A percentile compares a stretch with the other conserved stretches of the same genome.
Evolutionary conservation across 2,797 vertebrate species (phyloP).

Genomic region (Acipenser oxyrinchus): DNA sequence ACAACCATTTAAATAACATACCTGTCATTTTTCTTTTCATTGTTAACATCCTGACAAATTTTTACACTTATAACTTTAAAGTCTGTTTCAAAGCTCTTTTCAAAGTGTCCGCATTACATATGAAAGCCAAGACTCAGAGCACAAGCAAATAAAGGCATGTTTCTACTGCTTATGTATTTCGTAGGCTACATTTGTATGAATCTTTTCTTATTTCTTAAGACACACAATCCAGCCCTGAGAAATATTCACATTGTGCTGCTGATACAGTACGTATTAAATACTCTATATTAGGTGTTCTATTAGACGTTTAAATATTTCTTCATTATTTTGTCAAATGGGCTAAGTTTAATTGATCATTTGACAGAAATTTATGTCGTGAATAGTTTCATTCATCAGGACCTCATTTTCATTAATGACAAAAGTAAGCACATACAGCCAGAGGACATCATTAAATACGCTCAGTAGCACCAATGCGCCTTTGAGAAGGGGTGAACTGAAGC

Average conservation of each 20-base stretch:
- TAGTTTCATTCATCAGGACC: constrained; percentile 36
- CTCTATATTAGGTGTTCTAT: not conserved
- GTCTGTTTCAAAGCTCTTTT: no score
- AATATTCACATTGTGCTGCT: no score
- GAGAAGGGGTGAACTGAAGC: not conserved
- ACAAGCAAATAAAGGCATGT: no score
- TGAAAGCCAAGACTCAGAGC: no score
- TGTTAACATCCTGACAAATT: no score
- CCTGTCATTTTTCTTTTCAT: no score
- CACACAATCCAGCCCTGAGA: no score
- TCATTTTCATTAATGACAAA: constrained; percentile 39
- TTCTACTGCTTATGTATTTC: not conserved
- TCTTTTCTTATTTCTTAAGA: not conserved
- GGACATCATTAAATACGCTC: constrained; percentile 20
- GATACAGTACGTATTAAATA: not conserved
- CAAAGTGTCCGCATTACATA: no score
- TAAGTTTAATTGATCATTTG: constrained; percentile 35
- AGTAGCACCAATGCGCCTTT: not conserved
- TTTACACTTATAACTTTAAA: no score
- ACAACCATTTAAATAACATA: no score
- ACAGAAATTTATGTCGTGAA: constrained; percentile 37
- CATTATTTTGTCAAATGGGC: not conserved
- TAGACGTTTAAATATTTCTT: not conserved
- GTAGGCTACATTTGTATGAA: not conserved
- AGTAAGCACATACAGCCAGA: constrained; percentile 28